Percentiles rank a stretch among this genome's conserved stretches.
Conservation (phyloP, 1,140 invertebrate genomes). For the Drosophila chauvacae region DNA sequence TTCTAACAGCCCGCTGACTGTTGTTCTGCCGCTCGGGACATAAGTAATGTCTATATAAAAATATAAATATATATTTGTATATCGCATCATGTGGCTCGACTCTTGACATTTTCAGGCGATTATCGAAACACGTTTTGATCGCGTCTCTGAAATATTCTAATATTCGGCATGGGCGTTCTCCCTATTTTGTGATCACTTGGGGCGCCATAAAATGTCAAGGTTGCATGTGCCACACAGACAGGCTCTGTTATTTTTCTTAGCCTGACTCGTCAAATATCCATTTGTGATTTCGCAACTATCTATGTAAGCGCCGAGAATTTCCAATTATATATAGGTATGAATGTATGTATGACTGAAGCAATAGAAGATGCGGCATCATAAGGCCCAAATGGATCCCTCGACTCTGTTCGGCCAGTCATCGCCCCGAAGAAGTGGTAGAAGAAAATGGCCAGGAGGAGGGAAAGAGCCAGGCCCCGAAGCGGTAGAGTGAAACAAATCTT, state of each 20-base stretch:
- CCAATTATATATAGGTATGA: slow-evolving; percentile 13
- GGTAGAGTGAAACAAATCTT: slow-evolving; percentile 67
- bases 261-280: slow-evolving; percentile 38
- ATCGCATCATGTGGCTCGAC: slow-evolving; percentile 62
- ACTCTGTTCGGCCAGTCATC: slow-evolving; percentile 42
- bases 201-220: slow-evolving; percentile 68
- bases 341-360: slow-evolving; percentile 9
- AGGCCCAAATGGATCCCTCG: slow-evolving; percentile 40
- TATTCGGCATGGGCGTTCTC: slow-evolving; percentile 50
- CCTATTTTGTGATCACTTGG: slow-evolving; percentile 31
- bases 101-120: slow-evolving; percentile 61
- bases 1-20: slow-evolving; percentile 28
- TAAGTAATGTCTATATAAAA: slow-evolving; percentile 49
- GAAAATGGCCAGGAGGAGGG: slow-evolving; percentile 4
- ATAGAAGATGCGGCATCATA: slow-evolving; percentile 38
- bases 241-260: background rate
- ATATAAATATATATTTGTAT: slow-evolving; percentile 48
- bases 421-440: slow-evolving; percentile 20
- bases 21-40: slow-evolving; percentile 38
- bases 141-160: slow-evolving; percentile 42
- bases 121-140: slow-evolving; percentile 46
- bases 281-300: slow-evolving; percentile 39
- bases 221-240: slow-evolving; percentile 27
- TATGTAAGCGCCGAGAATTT: slow-evolving; percentile 37
- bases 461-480: background rate